Conservation (phyloP, 2,113 vertebrate genomes). For the Strix aluco region DNA sequence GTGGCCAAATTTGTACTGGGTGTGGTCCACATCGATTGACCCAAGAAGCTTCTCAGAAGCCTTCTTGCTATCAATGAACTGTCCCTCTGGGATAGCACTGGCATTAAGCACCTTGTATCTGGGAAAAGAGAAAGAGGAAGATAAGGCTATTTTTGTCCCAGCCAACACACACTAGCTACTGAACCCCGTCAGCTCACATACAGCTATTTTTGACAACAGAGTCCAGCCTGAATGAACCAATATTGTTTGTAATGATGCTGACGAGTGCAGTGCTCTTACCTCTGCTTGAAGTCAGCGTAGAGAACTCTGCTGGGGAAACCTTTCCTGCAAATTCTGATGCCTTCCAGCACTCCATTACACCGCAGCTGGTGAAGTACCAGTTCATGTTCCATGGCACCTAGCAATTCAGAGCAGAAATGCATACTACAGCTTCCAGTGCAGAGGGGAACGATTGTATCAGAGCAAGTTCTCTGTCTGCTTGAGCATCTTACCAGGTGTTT, state of each 20-base stretch:
- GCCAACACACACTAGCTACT: not conserved
- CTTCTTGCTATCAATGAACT: slow-evolving; percentile 90
- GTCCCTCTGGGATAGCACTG: slow-evolving; percentile 88
- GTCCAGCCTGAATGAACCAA: not conserved
- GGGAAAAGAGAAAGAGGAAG: not conserved
- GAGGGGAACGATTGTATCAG: not conserved
- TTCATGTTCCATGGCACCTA: slow-evolving; percentile 68
- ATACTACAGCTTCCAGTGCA: not conserved
- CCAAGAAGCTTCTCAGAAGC: slow-evolving; percentile 88
- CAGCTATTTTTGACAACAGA: not conserved
- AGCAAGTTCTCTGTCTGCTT: not conserved
- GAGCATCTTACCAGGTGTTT: slow-evolving; percentile 37
- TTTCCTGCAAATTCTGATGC: slow-evolving; percentile 45
- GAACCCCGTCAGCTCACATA: not conserved
- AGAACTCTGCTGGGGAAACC: slow-evolving; percentile 40
- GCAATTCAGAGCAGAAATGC: not conserved
- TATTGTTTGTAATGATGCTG: not conserved
- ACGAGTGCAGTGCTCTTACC: slow-evolving; percentile 63
- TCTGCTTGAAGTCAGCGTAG: slow-evolving; percentile 86
- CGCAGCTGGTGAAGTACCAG: slow-evolving; percentile 47
- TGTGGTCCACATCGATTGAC: slow-evolving; percentile 85
- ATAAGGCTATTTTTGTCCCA: not conserved
- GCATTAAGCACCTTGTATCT: slow-evolving; percentile 84
- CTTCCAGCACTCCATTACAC: slow-evolving; percentile 28
- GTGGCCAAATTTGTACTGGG: slow-evolving; percentile 87